Evolutionary conservation across 2,888 invertebrate species (phyloP), one percentile per base, ranked within the genome.

Genomic region (Cataglyphis rosenhaueri): DNA sequence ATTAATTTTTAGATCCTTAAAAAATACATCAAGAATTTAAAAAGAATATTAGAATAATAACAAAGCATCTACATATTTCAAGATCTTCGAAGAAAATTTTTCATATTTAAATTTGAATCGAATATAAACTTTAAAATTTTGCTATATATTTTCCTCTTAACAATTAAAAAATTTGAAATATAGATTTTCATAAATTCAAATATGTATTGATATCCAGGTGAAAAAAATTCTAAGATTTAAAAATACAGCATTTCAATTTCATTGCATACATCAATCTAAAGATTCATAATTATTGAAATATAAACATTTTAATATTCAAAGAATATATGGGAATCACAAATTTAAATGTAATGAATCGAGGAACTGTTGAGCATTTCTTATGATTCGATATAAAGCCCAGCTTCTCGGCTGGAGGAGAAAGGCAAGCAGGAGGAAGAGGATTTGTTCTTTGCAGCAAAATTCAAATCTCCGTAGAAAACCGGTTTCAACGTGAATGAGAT

Each of bases 401-500:
- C 75, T 82, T 62, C 57, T 35, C 61, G n/a, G 61, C 70, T 57
- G 29, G 41, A 64, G 82, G 83, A 86, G 86, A 88, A 85, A 86
- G 87, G 83, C 75, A 81, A 87, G 83, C 86, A 85, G 84, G 75
- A 89, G 87, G 89, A 88, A 91, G 89, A 89, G 89, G 89, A 91
- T 90, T 89, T 90, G 85, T 87, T 86, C 83, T 86, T 88, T 84
- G 85, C 89, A 89, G 88, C 89, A 86, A 89, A 88, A 91, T 91
- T 92, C 89, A 90, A 92, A 92, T 92, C 91, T 82, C 84, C 86
- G 75, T 82, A 82, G 76, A 29, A 79, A 88, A 88, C 89, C 88
- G 89, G 88, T 89, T 89, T 86, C 62, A 32, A 62, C 15, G 61
- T 74, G 73, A 65, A 68, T 44, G 79, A 83, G 55, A 74, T 78